These are phyloP conservation scores for Typhlichthys eigenmanni DNA, from an alignment of 2,797 vertebrate genomes.

Conservation along the genomic window DNA sequence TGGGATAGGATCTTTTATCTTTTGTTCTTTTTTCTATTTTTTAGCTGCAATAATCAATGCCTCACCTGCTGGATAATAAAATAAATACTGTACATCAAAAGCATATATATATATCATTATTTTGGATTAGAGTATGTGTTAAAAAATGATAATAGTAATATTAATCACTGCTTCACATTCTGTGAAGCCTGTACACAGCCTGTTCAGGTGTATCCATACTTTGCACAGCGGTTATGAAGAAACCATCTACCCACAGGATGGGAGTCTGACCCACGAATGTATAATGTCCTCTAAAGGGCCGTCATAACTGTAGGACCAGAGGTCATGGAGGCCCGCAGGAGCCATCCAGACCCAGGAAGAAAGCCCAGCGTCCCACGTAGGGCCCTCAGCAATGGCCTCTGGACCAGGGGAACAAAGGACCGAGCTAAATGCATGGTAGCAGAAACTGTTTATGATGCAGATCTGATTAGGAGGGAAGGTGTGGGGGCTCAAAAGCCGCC, in stretches of 20 bases:
- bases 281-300: conserved; percentile 38
- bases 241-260: conserved; percentile 32
- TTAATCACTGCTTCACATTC: too few relatives aligned
- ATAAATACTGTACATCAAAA: not conserved
- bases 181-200: too few relatives aligned
- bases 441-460: conserved; percentile 62
- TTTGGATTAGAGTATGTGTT: not conserved
- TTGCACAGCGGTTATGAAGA: conserved; percentile 20
- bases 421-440: conserved; percentile 23
- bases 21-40: conserved; percentile 46
- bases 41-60: conserved; percentile 36
- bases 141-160: too few relatives aligned
- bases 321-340: conserved; percentile 56
- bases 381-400: conserved; percentile 36
- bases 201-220: conserved; percentile 18
- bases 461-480: conserved; percentile 30
- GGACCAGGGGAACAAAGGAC: conserved; percentile 34
- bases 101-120: not conserved
- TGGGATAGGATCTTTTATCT: conserved; percentile 60
- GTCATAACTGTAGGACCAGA: conserved; percentile 61
- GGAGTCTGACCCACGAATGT: conserved; percentile 40
- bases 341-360: conserved; percentile 52
- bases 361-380: conserved; percentile 55
- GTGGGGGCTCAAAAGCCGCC: conserved; percentile 45
- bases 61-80: conserved; percentile 20